Conservation (phyloP, 2,888 invertebrate genomes). For the Drosophila cracens region DNA sequence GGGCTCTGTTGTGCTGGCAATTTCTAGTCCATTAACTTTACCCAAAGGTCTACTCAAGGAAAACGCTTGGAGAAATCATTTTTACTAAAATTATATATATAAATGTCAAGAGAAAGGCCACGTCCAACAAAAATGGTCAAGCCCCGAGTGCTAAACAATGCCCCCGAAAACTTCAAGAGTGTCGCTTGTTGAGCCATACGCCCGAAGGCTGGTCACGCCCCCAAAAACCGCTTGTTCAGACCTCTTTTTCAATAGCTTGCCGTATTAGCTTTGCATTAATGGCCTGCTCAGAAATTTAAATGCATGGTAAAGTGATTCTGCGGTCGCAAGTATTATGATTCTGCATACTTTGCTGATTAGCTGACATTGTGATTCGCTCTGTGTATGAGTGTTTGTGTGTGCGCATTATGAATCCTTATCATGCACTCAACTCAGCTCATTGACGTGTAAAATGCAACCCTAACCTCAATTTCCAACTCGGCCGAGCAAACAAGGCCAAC, state of each 20-base stretch:
- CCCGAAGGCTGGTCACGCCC: not conserved
- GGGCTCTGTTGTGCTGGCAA: constrained; percentile 56
- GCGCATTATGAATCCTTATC: constrained; percentile 41
- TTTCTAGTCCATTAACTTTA: constrained; percentile 83
- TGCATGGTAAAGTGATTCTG: constrained; percentile 26
- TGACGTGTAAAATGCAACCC: constrained; percentile 65
- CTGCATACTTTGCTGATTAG: constrained; percentile 36
- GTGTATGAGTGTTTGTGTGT: not conserved
- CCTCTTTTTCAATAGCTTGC: constrained; percentile 38
- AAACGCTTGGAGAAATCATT: constrained; percentile 76
- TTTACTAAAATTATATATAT: constrained; percentile 54
- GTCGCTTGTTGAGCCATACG: constrained; percentile 34
- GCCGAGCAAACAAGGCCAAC: constrained; percentile 35
- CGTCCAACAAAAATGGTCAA: constrained; percentile 38
- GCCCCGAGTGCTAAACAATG: constrained; percentile 18
- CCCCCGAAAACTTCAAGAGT: constrained; percentile 19
- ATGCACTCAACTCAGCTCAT: constrained; percentile 41
- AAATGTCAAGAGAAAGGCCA: constrained; percentile 61
- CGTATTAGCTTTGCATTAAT: constrained; percentile 45
- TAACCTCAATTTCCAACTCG: constrained; percentile 52
- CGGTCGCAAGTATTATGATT: constrained; percentile 14
- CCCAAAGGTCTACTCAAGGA: constrained; percentile 80
- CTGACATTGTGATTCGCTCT: constrained; percentile 36
- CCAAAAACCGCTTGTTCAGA: constrained; percentile 16
- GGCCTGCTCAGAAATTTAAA: constrained; percentile 30